Conservation (phyloP, 2,888 invertebrate species). For the Cecidostiba fungosa region DNA sequence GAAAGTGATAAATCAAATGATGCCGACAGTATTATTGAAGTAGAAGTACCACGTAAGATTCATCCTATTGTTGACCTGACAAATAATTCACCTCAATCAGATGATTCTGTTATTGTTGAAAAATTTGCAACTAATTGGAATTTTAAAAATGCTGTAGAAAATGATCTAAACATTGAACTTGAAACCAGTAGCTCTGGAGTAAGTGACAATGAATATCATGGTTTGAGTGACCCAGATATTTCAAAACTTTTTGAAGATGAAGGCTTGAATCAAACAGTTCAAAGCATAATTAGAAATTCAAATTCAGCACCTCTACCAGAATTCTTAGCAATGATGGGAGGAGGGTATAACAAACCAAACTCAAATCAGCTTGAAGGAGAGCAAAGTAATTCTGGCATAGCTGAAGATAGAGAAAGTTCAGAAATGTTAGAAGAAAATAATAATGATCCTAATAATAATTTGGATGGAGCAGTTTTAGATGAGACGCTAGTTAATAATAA, state of each 20-base stretch:
- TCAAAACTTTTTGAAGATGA: conserved; percentile 43
- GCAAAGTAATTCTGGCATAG: not conserved
- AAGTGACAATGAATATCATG: conserved; percentile 18
- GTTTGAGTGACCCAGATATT: conserved; percentile 62
- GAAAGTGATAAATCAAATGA: conserved; percentile 53
- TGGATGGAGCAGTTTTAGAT: conserved; percentile 63
- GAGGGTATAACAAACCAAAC: not conserved
- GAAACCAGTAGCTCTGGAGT: not conserved
- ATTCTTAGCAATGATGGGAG: not conserved
- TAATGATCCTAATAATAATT: conserved; percentile 73
- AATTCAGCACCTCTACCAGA: conserved; percentile 32
- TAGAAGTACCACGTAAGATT: conserved; percentile 48
- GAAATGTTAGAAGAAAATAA: conserved; percentile 72
- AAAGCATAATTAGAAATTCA: conserved; percentile 10
- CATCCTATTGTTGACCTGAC: conserved; percentile 62
- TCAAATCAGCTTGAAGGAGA: not conserved
- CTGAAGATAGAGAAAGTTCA: conserved; percentile 26
- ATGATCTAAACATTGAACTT: conserved; percentile 18
- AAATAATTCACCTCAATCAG: conserved; percentile 26
- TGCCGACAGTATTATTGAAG: conserved; percentile 54
- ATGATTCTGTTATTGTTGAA: conserved; percentile 27
- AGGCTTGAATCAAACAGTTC: conserved; percentile 1
- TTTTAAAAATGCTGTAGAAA: not conserved
- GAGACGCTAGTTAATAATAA: conserved; percentile 32
- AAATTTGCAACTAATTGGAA: not conserved